Evolutionary conservation across 2,888 invertebrate genomes (phyloP).

Genomic region (Homarus gammarus): DNA sequence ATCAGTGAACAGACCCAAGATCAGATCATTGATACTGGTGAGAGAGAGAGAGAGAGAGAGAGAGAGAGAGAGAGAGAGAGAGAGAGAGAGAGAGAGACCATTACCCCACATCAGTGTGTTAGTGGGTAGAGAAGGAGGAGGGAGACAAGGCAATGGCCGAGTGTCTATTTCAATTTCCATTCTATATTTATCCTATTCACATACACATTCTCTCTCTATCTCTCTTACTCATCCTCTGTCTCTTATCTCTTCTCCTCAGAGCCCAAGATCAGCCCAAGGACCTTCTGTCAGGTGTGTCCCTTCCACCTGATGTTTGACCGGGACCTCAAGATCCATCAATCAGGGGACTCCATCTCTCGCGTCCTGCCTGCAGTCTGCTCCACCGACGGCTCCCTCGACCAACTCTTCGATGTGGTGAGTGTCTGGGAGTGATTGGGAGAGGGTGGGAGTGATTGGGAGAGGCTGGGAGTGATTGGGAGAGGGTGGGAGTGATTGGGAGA

Average conservation of each 20-base stretch:
- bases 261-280: conserved; percentile 92
- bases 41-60: conserved; percentile 78
- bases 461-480: neutral
- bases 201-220: no score
- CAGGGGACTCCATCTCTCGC: conserved; percentile 92
- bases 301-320: conserved; percentile 97
- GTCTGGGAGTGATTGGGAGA: neutral
- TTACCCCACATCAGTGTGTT: no score
- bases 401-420: conserved; percentile 76
- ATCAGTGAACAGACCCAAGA: conserved; percentile 49
- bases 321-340: conserved; percentile 91
- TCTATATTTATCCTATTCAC: no score
- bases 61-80: neutral
- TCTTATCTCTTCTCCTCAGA: conserved; percentile 81
- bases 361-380: conserved; percentile 84
- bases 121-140: conserved; percentile 1
- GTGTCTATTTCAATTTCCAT: no score
- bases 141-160: neutral
- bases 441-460: neutral
- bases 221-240: neutral
- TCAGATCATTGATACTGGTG: conserved; percentile 79
- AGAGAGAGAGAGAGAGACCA: neutral
- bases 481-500: neutral
- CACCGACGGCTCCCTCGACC: conserved; percentile 63
- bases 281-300: conserved; percentile 96